These are phyloP conservation scores for Halichondria panicea DNA, from an alignment of 37 sponge, comb jelly and placozoan genomes.

Conservation along the genomic window DNA sequence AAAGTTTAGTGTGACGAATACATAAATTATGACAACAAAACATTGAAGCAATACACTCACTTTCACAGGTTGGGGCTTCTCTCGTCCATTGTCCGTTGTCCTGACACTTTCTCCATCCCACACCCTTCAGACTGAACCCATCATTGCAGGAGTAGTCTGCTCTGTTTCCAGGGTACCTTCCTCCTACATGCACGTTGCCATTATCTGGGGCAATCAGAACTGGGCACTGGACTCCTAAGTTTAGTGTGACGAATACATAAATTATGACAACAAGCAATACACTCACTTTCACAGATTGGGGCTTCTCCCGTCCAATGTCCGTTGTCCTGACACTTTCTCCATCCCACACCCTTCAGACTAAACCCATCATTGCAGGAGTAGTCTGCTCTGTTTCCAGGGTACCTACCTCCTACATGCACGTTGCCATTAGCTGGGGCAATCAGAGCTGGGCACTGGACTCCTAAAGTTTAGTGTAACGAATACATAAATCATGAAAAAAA, in stretches of 20 bases:
- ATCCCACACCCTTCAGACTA: slow-evolving; percentile 11
- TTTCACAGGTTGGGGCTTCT: slow-evolving; percentile 41
- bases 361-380: slow-evolving; percentile 52
- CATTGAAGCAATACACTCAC: too few relatives aligned
- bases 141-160: slow-evolving; percentile 46
- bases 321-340: slow-evolving; percentile 27
- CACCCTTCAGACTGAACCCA: slow-evolving; percentile 29
- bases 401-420: slow-evolving; percentile 16
- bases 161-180: slow-evolving; percentile 2
- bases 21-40: too few relatives aligned
- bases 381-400: slow-evolving; percentile 30
- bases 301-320: slow-evolving; percentile 35
- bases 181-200: not conserved
- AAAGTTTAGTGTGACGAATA: too few relatives aligned
- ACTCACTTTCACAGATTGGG: slow-evolving; percentile 11
- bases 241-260: too few relatives aligned
- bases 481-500: too few relatives aligned
- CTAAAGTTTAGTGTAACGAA: too few relatives aligned
- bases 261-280: too few relatives aligned
- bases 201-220: not conserved
- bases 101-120: slow-evolving; percentile 32
- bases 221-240: not conserved
- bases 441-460: too few relatives aligned
- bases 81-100: slow-evolving; percentile 56
- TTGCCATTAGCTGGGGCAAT: slow-evolving; percentile 20